Evolutionary conservation across 2,888 invertebrate species (phyloP).

Genomic region (Tribolium freemani): DNA sequence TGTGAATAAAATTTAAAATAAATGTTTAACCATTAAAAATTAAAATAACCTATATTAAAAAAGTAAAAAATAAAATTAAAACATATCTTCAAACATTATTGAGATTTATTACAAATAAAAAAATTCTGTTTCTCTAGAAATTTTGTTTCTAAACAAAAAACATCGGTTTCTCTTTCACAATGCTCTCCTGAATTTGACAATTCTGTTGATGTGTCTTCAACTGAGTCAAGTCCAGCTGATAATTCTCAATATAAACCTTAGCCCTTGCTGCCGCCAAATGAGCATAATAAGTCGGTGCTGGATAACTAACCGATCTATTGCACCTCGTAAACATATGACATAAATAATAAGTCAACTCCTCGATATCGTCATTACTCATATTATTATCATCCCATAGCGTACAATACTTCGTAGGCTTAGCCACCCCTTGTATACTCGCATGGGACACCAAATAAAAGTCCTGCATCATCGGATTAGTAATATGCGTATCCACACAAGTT

Average conservation of each 20-base stretch:
- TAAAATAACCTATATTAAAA: too few relatives aligned
- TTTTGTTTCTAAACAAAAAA: constrained; percentile 71
- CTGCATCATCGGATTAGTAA: constrained; percentile 88
- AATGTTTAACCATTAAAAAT: too few relatives aligned
- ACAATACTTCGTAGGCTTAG: constrained; percentile 89
- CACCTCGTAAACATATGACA: constrained; percentile 91
- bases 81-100: too few relatives aligned
- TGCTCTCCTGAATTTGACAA: constrained; percentile 70
- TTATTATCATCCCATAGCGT: constrained; percentile 85
- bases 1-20: too few relatives aligned
- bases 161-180: constrained; percentile 75
- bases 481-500: constrained; percentile 80
- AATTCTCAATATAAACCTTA: constrained; percentile 67
- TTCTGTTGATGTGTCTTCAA: constrained; percentile 70
- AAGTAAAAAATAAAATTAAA: too few relatives aligned
- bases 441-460: constrained; percentile 88
- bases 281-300: constrained; percentile 90
- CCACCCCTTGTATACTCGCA: constrained; percentile 85
- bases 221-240: constrained; percentile 66
- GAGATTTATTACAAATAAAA: too few relatives aligned
- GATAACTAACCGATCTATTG: constrained; percentile 86
- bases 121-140: too few relatives aligned
- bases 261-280: constrained; percentile 87
- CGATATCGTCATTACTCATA: constrained; percentile 81
- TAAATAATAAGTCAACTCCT: constrained; percentile 84